phyloP scores from a whole-genome alignment of 2,113 vertebrate species.

The Parus major region DNA sequence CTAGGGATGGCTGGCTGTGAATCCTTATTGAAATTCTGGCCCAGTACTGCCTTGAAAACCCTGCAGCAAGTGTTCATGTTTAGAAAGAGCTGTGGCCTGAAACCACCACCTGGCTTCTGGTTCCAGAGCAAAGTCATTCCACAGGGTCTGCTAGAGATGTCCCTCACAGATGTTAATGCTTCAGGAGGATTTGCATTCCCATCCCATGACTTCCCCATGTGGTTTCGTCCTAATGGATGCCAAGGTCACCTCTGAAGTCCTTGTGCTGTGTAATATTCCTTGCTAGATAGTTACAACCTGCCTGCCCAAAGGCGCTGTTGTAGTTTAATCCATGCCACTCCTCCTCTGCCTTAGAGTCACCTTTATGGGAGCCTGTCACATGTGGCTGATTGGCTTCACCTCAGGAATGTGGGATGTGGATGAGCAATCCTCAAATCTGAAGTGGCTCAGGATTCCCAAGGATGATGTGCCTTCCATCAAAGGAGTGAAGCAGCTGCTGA shows the following conservation, averaged over 20 bases:
- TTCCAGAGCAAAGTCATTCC: not conserved
- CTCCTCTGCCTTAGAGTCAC: not conserved
- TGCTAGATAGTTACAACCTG: not conserved
- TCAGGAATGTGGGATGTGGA: not conserved
- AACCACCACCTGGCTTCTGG: not conserved
- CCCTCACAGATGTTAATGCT: not conserved
- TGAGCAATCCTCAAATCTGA: not conserved
- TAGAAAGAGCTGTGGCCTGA: not conserved
- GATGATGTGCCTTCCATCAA: not conserved
- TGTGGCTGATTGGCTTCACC: not conserved
- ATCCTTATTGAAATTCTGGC: not conserved
- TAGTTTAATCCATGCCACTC: not conserved
- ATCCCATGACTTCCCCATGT: not conserved
- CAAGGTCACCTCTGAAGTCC: not conserved
- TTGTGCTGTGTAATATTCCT: not conserved
- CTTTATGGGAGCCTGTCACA: not conserved
- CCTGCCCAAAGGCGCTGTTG: not conserved
- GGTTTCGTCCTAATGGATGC: not conserved
- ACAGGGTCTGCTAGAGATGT: not conserved
- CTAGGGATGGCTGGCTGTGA: not conserved
- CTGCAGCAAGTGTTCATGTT: fast-evolving
- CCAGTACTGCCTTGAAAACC: not conserved
- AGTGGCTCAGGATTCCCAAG: not conserved
- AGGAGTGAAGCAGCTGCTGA: not conserved
- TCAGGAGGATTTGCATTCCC: not conserved